Percentiles rank a stretch among this genome's conserved stretches.
These are phyloP conservation scores for Phasia obesa DNA, from an alignment of 2,888 invertebrate genomes.

Conservation along the genomic window DNA sequence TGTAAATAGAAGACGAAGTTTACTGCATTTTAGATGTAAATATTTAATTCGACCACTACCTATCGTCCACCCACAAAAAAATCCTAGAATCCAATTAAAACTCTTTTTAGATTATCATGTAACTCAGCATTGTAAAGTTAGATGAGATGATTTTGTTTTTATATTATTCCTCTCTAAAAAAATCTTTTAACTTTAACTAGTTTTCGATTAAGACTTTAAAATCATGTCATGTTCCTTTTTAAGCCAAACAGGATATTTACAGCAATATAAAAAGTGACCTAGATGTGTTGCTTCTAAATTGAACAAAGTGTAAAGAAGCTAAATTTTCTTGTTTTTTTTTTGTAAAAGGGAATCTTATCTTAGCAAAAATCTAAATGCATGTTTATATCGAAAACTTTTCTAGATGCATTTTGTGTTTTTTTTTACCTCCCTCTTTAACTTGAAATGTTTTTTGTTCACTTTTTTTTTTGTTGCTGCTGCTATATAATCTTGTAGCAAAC, in stretches of 20 bases:
- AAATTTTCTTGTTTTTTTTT: constrained; percentile 44
- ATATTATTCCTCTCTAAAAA: not conserved
- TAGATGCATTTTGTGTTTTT: constrained; percentile 41
- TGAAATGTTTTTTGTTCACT: constrained; percentile 38
- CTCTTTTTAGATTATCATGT: constrained; percentile 15
- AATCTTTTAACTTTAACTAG: constrained; percentile 17
- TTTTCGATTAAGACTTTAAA: constrained; percentile 51
- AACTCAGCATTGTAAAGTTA: not conserved
- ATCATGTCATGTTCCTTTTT: constrained; percentile 38
- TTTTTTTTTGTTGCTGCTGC: constrained; percentile 14
- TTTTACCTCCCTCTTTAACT: constrained; percentile 20
- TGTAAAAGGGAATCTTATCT: constrained; percentile 64
- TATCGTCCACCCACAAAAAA: not conserved
- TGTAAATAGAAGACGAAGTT: no score
- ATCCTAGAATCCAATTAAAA: constrained; percentile 27
- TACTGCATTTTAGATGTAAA: no score
- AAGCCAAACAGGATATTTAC: not conserved
- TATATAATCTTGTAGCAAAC: constrained; percentile 47
- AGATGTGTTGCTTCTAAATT: constrained; percentile 24
- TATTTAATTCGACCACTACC: no score
- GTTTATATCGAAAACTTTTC: constrained; percentile 66
- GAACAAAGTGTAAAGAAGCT: constrained; percentile 21
- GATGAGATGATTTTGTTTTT: not conserved
- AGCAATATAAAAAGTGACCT: constrained; percentile 39
- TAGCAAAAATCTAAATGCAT: constrained; percentile 64